Evolutionary conservation across 1,140 invertebrate genomes (phyloP), one percentile per base, ranked within the genome.

Genomic region (Asobara japonica): DNA sequence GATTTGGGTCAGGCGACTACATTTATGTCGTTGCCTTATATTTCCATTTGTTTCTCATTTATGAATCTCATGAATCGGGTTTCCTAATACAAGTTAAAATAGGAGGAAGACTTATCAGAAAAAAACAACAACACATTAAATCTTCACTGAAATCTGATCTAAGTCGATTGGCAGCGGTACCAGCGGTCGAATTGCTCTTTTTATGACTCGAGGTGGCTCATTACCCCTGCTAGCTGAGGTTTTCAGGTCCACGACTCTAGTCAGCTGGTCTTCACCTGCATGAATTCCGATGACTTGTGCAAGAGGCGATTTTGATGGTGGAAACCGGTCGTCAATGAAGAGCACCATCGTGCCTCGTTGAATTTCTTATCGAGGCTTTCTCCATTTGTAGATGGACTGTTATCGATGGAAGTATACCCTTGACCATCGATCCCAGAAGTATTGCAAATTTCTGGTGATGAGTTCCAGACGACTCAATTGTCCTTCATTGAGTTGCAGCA

Each of bases 291-390:
- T n/a, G 13, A 84, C 61, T 10, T 74, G 70, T 7, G 73, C 83
- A 10, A 83, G 51, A 1, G 71, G 74, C 82, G 80, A 84, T 30
- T 79, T 74, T 7, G 75, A 45, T 3, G 79, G 78, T 36, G 82
- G 81, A 30, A n/a, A n/a, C 4, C 65, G 8, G 1, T 69, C 68
- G 1, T 62, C 36, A 5, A 20, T 38, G 11, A 74, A 2, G 2
- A 74, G 27, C 1, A 68, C 73, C 11, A 74, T 10, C n/a, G 38
- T 25, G 10, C 73, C 65, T 10, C 69, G 36, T 7, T 16, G 51
- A 5, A 71, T 56, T 16, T 74, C 8, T 25, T 65, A 41, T 20
- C 7, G 7, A 22, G 30, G 2, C 13, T 67, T 16, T 0, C 45
- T 22, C 68, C 73, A 67, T 25, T 71, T 74, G 3, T 64, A 67